phyloP scores from a whole-genome alignment of 2,113 vertebrate genomes.

The Spheniscus mendiculus region DNA sequence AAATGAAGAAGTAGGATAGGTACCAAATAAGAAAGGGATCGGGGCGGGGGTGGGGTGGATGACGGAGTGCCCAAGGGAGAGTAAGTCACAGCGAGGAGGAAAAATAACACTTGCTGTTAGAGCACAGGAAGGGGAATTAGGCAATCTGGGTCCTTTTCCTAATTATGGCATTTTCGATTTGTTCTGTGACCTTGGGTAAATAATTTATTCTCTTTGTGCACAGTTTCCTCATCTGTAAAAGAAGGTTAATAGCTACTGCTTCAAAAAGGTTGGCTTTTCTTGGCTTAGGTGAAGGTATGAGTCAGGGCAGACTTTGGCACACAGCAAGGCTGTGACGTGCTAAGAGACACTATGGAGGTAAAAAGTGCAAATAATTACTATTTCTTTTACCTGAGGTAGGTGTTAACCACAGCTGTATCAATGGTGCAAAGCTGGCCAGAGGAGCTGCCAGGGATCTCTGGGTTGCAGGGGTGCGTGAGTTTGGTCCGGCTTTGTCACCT shows the following conservation, averaged over 20 bases:
- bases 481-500: background rate
- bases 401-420: background rate
- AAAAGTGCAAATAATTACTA: background rate
- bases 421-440: background rate
- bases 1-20: background rate
- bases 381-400: background rate
- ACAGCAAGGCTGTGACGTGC: background rate
- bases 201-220: conserved; percentile 15
- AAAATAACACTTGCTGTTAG: background rate
- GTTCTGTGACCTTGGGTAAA: background rate
- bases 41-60: background rate
- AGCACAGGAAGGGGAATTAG: background rate
- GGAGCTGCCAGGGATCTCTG: background rate
- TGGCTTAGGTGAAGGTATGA: background rate
- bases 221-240: background rate
- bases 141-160: background rate
- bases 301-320: background rate
- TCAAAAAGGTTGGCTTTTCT: background rate
- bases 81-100: rapidly evolving
- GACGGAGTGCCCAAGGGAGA: background rate
- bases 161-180: background rate
- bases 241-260: background rate
- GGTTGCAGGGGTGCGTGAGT: rapidly evolving
- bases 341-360: background rate
- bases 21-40: background rate